These are phyloP conservation scores for Ellobius talpinus DNA, from an alignment of 2,113 vertebrate species.

Conservation along the genomic window DNA sequence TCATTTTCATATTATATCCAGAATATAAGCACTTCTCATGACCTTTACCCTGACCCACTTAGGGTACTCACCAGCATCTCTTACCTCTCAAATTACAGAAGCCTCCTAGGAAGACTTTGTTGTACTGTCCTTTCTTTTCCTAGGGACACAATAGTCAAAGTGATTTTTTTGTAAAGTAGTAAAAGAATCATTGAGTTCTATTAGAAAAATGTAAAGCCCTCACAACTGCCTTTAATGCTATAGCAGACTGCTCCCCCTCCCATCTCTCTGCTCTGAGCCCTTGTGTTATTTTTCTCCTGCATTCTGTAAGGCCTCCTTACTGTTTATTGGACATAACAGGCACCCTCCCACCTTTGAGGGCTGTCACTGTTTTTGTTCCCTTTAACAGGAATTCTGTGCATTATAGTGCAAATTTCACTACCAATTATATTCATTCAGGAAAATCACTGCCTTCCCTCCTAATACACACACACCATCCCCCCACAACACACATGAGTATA, in stretches of 20 bases:
- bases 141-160: background rate
- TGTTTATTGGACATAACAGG: background rate
- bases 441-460: background rate
- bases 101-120: background rate
- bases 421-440: background rate
- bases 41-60: background rate
- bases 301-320: background rate
- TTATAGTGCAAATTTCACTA: background rate
- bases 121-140: background rate
- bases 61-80: background rate
- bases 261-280: background rate
- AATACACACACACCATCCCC: background rate
- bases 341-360: background rate
- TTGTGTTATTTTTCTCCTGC: background rate
- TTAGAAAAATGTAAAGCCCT: background rate
- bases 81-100: background rate
- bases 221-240: background rate
- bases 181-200: background rate
- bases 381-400: background rate
- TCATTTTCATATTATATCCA: background rate
- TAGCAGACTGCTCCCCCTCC: rapidly evolving
- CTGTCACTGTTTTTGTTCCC: background rate
- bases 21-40: background rate
- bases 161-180: background rate
- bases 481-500: background rate